phyloP scores from a whole-genome alignment of 2,113 vertebrate genomes.

The Reinhardtius hippoglossoides region DNA sequence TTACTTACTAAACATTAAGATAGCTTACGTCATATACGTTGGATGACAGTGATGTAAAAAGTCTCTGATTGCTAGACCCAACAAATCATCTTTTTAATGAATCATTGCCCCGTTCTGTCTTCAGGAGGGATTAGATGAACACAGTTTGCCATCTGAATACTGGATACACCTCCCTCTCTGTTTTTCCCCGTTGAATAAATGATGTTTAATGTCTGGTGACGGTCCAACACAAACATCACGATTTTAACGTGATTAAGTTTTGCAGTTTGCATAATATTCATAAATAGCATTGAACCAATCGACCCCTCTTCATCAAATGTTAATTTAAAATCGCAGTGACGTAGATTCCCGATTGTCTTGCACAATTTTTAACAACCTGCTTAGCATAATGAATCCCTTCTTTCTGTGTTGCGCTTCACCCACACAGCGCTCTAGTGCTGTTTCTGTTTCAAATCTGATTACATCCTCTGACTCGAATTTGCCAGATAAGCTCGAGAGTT shows the following conservation, averaged over 20 bases:
- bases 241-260: conserved; percentile 60
- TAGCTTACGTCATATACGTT: not conserved
- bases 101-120: conserved; percentile 28
- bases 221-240: conserved; percentile 8
- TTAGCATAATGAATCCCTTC: conserved; percentile 44
- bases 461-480: conserved; percentile 33
- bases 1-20: too few species aligned
- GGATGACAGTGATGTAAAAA: not conserved
- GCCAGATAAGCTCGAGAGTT: conserved; percentile 55
- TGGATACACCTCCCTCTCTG: conserved; percentile 17
- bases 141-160: conserved; percentile 33
- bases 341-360: conserved; percentile 40
- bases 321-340: conserved; percentile 45
- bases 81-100: conserved; percentile 26
- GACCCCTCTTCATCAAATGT: conserved; percentile 42
- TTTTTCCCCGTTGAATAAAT: conserved; percentile 25
- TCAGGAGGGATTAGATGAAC: conserved; percentile 36
- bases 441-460: conserved; percentile 42
- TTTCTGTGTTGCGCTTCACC: conserved; percentile 43
- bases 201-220: conserved; percentile 25
- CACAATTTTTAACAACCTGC: conserved; percentile 37
- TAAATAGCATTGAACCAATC: conserved; percentile 27
- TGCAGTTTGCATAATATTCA: conserved; percentile 43
- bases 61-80: not conserved
- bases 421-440: conserved; percentile 37